A percentile compares a stretch with the other conserved stretches of the same genome.
Evolutionary conservation across 1,140 invertebrate species (phyloP).

Genomic region (Drosophila insularis): DNA sequence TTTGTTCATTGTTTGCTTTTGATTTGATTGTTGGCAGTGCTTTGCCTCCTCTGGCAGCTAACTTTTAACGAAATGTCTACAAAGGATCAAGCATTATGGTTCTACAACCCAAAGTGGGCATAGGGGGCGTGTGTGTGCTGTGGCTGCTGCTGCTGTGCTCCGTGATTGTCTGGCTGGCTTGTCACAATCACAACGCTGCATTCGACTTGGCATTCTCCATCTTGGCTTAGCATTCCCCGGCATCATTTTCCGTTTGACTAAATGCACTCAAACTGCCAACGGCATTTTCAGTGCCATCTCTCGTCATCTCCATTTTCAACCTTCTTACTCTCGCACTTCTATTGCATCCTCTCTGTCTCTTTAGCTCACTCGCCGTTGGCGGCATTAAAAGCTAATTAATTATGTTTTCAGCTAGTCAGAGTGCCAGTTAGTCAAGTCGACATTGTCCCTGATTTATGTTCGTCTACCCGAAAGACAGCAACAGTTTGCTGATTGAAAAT

Average conservation of each 20-base stretch:
- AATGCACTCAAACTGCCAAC: constrained; percentile 66
- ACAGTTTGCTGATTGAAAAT: constrained; percentile 70
- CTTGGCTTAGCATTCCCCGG: constrained; percentile 51
- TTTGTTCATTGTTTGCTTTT: constrained; percentile 81
- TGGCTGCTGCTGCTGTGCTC: background rate
- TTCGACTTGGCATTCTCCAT: constrained; percentile 31
- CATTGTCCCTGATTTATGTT: constrained; percentile 61
- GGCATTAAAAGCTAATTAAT: constrained; percentile 81
- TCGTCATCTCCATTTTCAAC: constrained; percentile 3
- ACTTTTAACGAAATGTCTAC: constrained; percentile 81
- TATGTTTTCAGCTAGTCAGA: constrained; percentile 66
- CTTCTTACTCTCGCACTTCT: constrained; percentile 13
- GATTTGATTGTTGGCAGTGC: constrained; percentile 79
- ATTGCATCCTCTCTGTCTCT: background rate
- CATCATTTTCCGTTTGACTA: constrained; percentile 80
- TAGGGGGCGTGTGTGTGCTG: constrained; percentile 15
- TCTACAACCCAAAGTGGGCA: constrained; percentile 4
- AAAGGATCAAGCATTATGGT: constrained; percentile 71
- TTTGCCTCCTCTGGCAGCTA: constrained; percentile 37
- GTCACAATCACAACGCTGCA: constrained; percentile 66
- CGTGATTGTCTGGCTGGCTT: constrained; percentile 45
- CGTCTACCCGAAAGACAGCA: constrained; percentile 20
- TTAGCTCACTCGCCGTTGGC: constrained; percentile 20
- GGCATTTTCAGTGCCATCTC: constrained; percentile 1
- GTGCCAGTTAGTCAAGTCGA: constrained; percentile 57